Evolutionary conservation across 2,797 vertebrate species (phyloP).

Genomic region (Silurus lanzhouensis): DNA sequence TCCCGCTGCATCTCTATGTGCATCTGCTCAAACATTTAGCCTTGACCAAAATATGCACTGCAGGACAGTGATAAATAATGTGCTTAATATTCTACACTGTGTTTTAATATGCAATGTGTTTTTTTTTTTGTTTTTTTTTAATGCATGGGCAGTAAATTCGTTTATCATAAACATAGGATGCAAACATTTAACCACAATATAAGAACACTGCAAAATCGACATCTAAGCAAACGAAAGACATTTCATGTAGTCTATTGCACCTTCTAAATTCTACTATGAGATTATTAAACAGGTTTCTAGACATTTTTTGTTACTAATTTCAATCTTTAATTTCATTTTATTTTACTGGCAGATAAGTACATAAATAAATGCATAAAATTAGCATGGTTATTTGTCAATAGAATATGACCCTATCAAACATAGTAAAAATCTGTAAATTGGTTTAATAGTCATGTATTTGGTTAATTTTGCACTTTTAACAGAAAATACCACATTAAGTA

Average conservation of each 20-base stretch:
- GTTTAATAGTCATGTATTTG: not conserved
- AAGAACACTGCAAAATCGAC: not conserved
- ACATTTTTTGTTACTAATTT: not conserved
- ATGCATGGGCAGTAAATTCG: slow-evolving; percentile 8
- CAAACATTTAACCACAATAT: not conserved
- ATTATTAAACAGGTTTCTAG: not conserved
- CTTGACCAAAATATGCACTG: slow-evolving; percentile 29
- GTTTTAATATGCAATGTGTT: slow-evolving; percentile 26
- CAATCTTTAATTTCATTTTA: not conserved
- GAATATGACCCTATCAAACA: not conserved
- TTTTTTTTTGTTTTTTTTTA: not conserved
- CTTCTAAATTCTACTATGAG: not conserved
- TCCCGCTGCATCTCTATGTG: slow-evolving; percentile 32
- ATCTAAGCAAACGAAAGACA: not conserved
- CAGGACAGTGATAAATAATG: slow-evolving; percentile 22
- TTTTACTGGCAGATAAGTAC: not conserved
- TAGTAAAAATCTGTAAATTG: not conserved
- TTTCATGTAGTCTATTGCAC: too few species aligned
- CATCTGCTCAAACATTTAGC: slow-evolving; percentile 15
- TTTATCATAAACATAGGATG: not conserved
- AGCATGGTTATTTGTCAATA: not conserved
- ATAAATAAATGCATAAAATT: not conserved
- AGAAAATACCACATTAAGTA: not conserved
- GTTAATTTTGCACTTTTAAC: not conserved
- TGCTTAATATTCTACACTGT: slow-evolving; percentile 26